Conservation (phyloP, 2,797 vertebrate species). For the Lepilemur septentrionalis region DNA sequence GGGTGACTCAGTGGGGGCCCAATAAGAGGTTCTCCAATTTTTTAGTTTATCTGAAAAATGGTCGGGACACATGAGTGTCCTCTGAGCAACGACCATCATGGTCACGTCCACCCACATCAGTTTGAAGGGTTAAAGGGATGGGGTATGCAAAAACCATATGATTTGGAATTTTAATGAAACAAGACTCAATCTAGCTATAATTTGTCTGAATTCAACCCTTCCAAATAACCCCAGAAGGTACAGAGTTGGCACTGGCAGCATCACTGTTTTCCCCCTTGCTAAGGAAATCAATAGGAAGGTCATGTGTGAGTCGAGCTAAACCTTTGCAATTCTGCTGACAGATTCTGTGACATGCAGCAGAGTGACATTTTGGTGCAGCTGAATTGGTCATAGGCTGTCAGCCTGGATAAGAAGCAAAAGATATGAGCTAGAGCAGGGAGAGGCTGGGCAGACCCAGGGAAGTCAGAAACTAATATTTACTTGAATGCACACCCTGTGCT, state of each 20-base stretch:
- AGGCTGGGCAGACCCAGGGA: neutral
- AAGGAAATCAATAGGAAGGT: neutral
- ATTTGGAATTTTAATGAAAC: neutral
- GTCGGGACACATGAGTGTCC: neutral
- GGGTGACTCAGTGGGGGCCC: slow-evolving; percentile 67
- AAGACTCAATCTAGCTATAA: neutral
- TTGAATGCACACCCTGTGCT: neutral
- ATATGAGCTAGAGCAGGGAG: neutral
- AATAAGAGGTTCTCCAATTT: neutral
- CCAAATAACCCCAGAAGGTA: neutral
- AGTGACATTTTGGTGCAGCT: neutral
- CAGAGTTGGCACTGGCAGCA: neutral
- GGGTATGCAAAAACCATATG: neutral
- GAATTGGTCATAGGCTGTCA: neutral
- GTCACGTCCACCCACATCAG: neutral
- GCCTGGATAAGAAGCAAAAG: neutral
- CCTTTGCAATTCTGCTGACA: neutral
- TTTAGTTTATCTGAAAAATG: neutral
- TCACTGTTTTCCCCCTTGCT: neutral
- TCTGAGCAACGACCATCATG: fast-evolving
- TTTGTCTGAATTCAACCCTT: neutral
- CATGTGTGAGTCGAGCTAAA: neutral
- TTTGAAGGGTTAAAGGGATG: neutral
- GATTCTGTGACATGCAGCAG: neutral
- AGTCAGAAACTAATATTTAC: neutral